Percentiles rank a stretch among this genome's conserved stretches.
These are phyloP conservation scores for Chironomus tepperi DNA, from an alignment of 1,140 invertebrate species.

Conservation along the genomic window DNA sequence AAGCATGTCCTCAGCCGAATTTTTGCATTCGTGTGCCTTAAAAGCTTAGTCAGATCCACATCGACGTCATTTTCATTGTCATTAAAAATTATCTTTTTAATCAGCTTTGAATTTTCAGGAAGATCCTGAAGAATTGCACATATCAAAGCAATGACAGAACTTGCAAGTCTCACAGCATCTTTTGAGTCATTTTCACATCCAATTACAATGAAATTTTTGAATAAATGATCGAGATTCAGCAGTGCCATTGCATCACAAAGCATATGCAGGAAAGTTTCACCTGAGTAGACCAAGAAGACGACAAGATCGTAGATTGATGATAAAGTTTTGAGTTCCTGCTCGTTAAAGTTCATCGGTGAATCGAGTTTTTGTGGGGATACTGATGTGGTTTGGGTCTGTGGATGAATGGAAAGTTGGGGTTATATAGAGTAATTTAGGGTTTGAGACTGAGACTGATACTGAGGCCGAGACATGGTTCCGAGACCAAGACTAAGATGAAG, in stretches of 20 bases:
- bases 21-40: constrained; percentile 51
- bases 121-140: constrained; percentile 62
- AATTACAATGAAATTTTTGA: constrained; percentile 45
- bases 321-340: constrained; percentile 54
- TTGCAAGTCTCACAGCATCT: constrained; percentile 54
- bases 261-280: constrained; percentile 61
- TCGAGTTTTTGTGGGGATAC: constrained; percentile 33
- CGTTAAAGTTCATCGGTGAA: constrained; percentile 42
- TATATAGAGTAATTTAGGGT: no score
- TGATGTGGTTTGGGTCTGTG: constrained; percentile 27
- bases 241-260: constrained; percentile 68
- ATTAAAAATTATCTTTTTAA: constrained; percentile 59
- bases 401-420: no score
- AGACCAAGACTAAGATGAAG: no score
- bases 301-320: constrained; percentile 58
- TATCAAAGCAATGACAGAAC: constrained; percentile 51
- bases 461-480: no score
- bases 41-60: constrained; percentile 49
- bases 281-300: constrained; percentile 58
- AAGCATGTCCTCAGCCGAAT: constrained; percentile 56
- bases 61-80: constrained; percentile 28
- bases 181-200: constrained; percentile 39
- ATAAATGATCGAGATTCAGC: constrained; percentile 47
- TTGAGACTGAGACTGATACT: no score
- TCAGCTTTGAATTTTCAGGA: constrained; percentile 63